Evolutionary conservation across 2,888 invertebrate species (phyloP).

Genomic region (Andrena haemorrhoa): DNA sequence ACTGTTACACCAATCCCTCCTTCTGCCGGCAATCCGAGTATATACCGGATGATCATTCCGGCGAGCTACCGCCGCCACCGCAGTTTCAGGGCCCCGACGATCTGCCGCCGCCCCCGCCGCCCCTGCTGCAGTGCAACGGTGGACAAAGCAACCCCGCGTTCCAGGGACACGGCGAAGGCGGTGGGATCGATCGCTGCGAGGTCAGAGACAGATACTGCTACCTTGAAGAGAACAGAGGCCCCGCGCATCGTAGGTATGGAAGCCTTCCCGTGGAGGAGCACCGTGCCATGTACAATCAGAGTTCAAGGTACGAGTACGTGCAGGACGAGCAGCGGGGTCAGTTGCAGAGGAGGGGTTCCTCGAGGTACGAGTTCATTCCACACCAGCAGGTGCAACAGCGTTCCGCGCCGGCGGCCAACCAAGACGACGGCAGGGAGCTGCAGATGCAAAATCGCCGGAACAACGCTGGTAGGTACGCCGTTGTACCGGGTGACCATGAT

Average conservation of each 20-base stretch:
- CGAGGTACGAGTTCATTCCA: constrained; percentile 78
- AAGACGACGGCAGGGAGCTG: constrained; percentile 69
- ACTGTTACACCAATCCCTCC: constrained; percentile 92
- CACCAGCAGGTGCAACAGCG: constrained; percentile 77
- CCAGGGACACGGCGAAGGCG: constrained; percentile 63
- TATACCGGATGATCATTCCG: constrained; percentile 81
- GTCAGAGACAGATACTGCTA: constrained; percentile 76
- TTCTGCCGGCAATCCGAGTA: constrained; percentile 92
- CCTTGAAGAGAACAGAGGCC: constrained; percentile 69
- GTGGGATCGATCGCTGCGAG: constrained; percentile 12
- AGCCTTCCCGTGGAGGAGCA: constrained; percentile 77
- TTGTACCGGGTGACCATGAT: constrained; percentile 74
- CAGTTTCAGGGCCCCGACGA: constrained; percentile 76
- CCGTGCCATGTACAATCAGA: constrained; percentile 61
- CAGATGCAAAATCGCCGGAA: constrained; percentile 71
- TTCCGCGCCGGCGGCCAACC: constrained; percentile 75
- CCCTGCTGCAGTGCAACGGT: constrained; percentile 69
- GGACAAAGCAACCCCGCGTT: constrained; percentile 81
- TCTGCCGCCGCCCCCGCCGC: constrained; percentile 79
- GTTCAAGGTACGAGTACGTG: constrained; percentile 81
- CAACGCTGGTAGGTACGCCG: constrained; percentile 74
- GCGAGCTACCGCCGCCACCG: constrained; percentile 85
- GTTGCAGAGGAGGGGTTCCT: constrained; percentile 72
- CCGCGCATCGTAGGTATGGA: constrained; percentile 71
- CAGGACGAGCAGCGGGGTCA: constrained; percentile 72